Percentiles rank a stretch among this genome's conserved stretches.
Evolutionary conservation across 2,797 vertebrate genomes (phyloP).

Genomic region (Danio kyathit): DNA sequence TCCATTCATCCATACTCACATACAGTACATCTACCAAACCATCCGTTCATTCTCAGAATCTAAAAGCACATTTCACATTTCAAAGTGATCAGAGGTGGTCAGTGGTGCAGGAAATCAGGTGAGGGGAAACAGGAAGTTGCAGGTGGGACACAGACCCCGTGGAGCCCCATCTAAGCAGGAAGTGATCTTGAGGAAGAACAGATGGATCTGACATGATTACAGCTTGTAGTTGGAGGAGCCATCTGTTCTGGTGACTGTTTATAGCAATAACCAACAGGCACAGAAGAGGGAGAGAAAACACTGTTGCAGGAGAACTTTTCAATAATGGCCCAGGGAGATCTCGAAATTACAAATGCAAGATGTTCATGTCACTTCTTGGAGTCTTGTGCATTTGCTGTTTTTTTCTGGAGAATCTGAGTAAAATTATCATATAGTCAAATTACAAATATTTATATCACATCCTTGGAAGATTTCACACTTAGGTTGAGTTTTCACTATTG

Average conservation of each 20-base stretch:
- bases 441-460: background rate
- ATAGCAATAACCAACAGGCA: conserved; percentile 53
- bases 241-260: conserved; percentile 63
- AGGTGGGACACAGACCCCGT: conserved; percentile 57
- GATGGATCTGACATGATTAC: conserved; percentile 63
- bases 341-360: conserved; percentile 18
- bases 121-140: conserved; percentile 58
- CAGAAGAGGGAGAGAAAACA: conserved; percentile 31
- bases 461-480: background rate
- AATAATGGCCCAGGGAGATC: conserved; percentile 1
- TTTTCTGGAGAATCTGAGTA: background rate
- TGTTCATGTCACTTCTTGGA: background rate
- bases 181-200: conserved; percentile 58
- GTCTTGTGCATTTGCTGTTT: background rate
- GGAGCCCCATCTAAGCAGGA: conserved; percentile 37
- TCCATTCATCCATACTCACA: conserved; percentile 2
- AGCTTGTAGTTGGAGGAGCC: conserved; percentile 62
- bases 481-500: background rate
- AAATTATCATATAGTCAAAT: conserved; percentile 30
- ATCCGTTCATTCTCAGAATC: conserved; percentile 4
- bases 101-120: conserved; percentile 45
- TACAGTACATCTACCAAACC: background rate
- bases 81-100: background rate
- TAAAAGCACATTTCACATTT: conserved; percentile 20
- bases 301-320: conserved; percentile 38